Base-by-base conservation (phyloP, 2,888 invertebrate species). In the Bibio marci region DNA sequence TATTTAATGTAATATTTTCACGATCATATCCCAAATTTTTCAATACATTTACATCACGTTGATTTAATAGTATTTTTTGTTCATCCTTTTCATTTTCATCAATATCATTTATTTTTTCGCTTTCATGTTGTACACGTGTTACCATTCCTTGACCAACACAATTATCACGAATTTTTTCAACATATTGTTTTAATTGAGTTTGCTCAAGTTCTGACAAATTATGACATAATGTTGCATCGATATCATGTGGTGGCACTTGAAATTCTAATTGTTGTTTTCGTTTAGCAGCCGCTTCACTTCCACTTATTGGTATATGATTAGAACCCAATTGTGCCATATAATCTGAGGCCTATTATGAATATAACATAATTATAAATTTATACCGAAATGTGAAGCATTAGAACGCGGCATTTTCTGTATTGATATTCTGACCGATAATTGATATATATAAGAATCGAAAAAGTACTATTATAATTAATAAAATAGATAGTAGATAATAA, bases 171-270 rank as follows among this genome's bases (percentile, higher is more conserved):
- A 80, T 69, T 44, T 68, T 68, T 30, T 68, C 63, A 4, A 71
- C 61, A 51, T 72, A 73, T 39, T 67, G 64, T 42, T 67, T 59
- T 46, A 73, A 59, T 44, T 71, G 65, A 35, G 66, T 66, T 37
- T 67, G 60, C 46, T 71, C 71, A 0, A 53, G 51, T 38, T 59
- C 59, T 1, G 64, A 61, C 30, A 71, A 50, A 48, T 59, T 59
- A 43, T 63, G 58, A 42, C 62, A 62, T 6, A 62, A 48, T 1
- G 52, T 48, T 3, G 61, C 58, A 55, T 83, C 81, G 35, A 86
- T 73, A 54, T 87, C 87, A 52, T 87, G 86, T 2, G 80, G 70
- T 11, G 87, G 87, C 41, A 88, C 69, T 62, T 90, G 88, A 44
- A 80, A 80, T 50, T 86, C 80, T 5, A 90, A 66, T 50, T 85